phyloP scores from a whole-genome alignment of 2,113 vertebrate species.

The Epinephelus lanceolatus region DNA sequence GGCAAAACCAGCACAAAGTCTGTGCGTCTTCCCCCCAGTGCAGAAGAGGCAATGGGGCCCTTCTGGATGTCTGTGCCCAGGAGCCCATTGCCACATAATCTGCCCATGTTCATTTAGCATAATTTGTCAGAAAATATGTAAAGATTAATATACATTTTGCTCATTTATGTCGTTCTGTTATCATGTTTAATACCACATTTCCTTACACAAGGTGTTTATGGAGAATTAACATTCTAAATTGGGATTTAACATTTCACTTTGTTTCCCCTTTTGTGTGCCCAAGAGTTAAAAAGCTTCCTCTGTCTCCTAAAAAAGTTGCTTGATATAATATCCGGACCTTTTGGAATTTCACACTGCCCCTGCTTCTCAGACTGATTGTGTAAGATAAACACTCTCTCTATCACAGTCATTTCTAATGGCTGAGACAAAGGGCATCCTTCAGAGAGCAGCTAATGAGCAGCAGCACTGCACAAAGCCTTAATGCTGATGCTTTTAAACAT shows the following conservation, averaged over 20 bases:
- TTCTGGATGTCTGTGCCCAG: no score
- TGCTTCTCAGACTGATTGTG: conserved; percentile 22
- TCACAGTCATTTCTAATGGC: conserved; percentile 50
- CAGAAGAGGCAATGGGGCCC: no score
- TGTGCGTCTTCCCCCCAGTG: no score
- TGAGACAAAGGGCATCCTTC: conserved; percentile 66
- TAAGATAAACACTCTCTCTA: conserved; percentile 30
- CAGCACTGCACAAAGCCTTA: conserved; percentile 32
- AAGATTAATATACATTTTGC: background rate
- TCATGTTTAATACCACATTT: background rate
- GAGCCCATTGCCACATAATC: no score
- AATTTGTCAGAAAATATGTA: background rate
- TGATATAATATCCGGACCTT: conserved; percentile 9
- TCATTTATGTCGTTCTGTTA: background rate
- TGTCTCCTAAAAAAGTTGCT: background rate
- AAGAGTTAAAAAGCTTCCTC: background rate
- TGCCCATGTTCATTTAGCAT: background rate
- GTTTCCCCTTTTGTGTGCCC: background rate
- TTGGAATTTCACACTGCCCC: conserved; percentile 10
- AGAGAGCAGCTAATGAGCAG: conserved; percentile 62
- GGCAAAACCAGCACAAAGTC: no score
- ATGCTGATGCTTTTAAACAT: conserved; percentile 63
- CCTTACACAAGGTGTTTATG: background rate
- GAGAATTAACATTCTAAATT: background rate
- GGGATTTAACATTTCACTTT: background rate